Evolutionary conservation across 1,140 invertebrate genomes (phyloP).

Genomic region (Calliopsis andreniformis): DNA sequence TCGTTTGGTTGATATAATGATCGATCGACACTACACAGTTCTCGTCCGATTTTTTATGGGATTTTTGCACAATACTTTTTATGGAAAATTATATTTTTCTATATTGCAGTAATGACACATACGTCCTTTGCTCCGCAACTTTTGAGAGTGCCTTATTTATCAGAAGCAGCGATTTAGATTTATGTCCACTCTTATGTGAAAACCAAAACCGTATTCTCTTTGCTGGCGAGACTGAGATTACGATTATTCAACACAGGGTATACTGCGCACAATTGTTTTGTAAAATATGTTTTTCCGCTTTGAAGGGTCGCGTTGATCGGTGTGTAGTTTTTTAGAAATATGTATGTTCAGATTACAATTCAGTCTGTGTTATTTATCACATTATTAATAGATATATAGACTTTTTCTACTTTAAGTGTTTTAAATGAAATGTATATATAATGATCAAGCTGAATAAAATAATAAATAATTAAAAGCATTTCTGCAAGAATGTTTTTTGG

Average conservation of each 20-base stretch:
- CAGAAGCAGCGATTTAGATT: constrained; percentile 18
- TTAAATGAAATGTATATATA: constrained; percentile 10
- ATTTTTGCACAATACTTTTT: neutral
- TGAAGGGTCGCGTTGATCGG: neutral
- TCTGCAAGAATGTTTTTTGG: too few relatives aligned
- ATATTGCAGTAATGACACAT: neutral
- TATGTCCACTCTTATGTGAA: neutral
- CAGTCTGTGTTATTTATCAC: constrained; percentile 2
- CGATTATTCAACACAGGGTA: constrained; percentile 19
- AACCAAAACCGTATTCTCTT: constrained; percentile 4
- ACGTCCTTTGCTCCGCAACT: neutral
- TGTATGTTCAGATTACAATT: neutral
- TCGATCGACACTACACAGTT: neutral
- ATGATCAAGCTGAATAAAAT: neutral
- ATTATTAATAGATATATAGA: neutral
- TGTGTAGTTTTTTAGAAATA: neutral
- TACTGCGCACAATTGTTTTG: constrained; percentile 26
- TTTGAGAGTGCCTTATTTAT: constrained; percentile 43
- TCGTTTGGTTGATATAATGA: too few relatives aligned
- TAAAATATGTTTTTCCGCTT: constrained; percentile 13
- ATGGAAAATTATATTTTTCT: constrained; percentile 9
- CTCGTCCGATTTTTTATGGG: neutral
- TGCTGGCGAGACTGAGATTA: neutral
- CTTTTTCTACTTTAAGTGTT: constrained; percentile 16
- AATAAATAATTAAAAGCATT: constrained; percentile 14